Evolutionary conservation across 2,888 invertebrate genomes (phyloP), one percentile per base, ranked within the genome.

Genomic region (Dasypogon diadema): DNA sequence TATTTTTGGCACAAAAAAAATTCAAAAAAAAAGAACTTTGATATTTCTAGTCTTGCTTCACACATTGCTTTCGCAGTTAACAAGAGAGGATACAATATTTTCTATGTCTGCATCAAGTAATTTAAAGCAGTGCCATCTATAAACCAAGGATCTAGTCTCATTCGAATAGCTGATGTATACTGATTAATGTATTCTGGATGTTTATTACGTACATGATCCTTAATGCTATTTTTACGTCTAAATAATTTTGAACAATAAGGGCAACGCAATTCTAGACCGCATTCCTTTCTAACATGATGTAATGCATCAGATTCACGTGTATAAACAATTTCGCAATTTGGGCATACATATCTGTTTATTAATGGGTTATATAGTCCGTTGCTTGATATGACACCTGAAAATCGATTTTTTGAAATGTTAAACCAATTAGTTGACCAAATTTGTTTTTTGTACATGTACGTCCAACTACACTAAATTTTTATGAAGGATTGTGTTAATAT

Each of bases 171-270:
- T 21, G 74, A 56, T 24, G 55, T 58, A 63, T 76, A 76, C 34
- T 76, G 74, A 22, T 58, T n/a, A 42, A 76, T 48, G 68, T 30
- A 48, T 16, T 58, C 37, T 37, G 75, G 70, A 70, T 77, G 77
- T 60, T 75, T 74, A 60, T 75, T 76, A 56, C 75, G 74, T 72
- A 78, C 76, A 75, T 78, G 78, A 75, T 76, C 76, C 63, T 78
- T 76, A 68, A 78, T 76, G 75, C 75, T 78, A 73, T 75, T 76
- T 75, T 78, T 78, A 48, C 77, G 77, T 56, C 74, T 63, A 60
- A 75, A 75, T 51, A 74, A 76, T 56, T 80, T 77, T n/a, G 72
- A 76, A 70, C 81, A 81, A 68, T 80, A 79, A 14, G 80, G 80
- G 76, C 81, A 81, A 51, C 78, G 75, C 68, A 80, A 79, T 72